Evolutionary conservation across 2,113 vertebrate genomes (phyloP).

Genomic region (Neolamprologus tretocephalus): DNA sequence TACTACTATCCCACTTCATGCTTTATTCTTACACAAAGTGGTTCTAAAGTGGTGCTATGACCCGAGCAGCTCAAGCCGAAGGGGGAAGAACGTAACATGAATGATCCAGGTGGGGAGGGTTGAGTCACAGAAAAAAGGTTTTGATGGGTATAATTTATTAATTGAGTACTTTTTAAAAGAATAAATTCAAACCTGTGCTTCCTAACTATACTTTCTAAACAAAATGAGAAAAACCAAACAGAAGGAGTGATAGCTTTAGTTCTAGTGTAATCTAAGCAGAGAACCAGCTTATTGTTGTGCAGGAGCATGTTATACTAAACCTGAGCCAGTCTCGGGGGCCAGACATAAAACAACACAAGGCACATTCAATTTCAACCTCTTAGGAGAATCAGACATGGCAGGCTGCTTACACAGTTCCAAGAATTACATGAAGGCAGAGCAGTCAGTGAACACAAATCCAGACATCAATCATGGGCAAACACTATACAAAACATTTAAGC

Average conservation of each 20-base stretch:
- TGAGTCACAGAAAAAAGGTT: background rate
- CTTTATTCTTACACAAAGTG: background rate
- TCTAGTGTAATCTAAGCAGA: background rate
- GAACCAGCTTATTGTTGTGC: background rate
- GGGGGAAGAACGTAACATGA: background rate
- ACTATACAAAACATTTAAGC: background rate
- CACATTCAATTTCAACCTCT: background rate
- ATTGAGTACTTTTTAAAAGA: background rate
- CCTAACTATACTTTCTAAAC: background rate
- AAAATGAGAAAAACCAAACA: background rate
- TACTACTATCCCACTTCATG: background rate
- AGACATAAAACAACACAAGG: background rate
- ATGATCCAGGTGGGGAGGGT: background rate
- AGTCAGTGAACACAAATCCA: background rate
- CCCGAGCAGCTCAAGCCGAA: background rate
- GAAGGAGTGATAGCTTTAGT: background rate
- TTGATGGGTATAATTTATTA: background rate
- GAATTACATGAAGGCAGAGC: background rate
- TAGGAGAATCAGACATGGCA: background rate
- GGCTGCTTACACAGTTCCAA: background rate
- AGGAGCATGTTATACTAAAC: background rate
- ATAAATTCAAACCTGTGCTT: background rate
- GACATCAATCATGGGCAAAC: background rate
- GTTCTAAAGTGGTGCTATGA: background rate
- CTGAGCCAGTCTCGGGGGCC: background rate